phyloP scores from a whole-genome alignment of 2,888 invertebrate genomes.

The Mythimna ferrago region DNA sequence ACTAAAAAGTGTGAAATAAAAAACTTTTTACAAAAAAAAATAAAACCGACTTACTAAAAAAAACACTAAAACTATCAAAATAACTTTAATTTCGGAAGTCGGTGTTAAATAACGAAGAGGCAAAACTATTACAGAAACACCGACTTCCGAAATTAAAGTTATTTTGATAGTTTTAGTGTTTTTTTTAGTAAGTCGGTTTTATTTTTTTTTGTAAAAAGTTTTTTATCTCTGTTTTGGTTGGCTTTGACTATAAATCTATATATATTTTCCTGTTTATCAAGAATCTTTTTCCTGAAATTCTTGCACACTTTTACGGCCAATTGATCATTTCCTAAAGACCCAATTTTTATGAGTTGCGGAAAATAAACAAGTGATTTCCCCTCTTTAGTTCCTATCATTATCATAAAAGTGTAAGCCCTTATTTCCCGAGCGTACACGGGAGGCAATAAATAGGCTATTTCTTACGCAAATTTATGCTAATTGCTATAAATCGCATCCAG shows the following conservation, averaged over 20 bases:
- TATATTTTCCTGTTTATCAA: constrained; percentile 9
- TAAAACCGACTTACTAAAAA: too few relatives aligned
- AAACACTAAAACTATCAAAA: too few relatives aligned
- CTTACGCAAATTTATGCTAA: constrained; percentile 57
- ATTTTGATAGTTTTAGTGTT: too few relatives aligned
- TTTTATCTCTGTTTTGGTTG: too few relatives aligned
- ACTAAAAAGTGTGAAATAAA: too few relatives aligned
- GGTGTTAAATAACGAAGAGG: too few relatives aligned
- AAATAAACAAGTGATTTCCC: constrained; percentile 32
- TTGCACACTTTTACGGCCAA: constrained; percentile 20
- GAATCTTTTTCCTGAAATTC: neutral
- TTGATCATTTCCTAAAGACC: constrained; percentile 19
- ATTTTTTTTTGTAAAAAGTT: too few relatives aligned
- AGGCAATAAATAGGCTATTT: constrained; percentile 43
- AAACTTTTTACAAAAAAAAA: too few relatives aligned
- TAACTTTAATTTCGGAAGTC: too few relatives aligned
- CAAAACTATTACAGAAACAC: too few relatives aligned
- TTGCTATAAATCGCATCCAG: constrained; percentile 52
- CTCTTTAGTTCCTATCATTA: constrained; percentile 38
- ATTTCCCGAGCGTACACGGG: constrained; percentile 21
- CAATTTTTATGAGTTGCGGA: constrained; percentile 41
- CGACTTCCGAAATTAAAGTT: too few relatives aligned
- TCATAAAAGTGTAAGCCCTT: constrained; percentile 41
- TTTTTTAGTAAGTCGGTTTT: too few relatives aligned
- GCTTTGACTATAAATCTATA: neutral